Evolutionary conservation across 2,113 vertebrate genomes (phyloP).

Genomic region (Alligator sinensis): DNA sequence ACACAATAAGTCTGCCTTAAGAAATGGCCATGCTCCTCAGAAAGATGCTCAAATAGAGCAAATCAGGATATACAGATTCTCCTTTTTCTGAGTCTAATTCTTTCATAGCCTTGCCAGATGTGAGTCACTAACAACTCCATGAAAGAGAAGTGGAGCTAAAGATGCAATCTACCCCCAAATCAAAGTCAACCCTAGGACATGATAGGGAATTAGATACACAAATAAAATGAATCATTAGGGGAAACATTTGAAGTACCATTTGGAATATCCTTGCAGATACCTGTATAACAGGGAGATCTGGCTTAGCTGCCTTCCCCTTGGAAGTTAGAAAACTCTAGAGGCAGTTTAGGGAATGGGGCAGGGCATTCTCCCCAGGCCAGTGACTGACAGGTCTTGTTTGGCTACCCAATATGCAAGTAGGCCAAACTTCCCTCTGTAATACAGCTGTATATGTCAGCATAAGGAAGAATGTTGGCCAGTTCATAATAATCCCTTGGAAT

Average conservation of each 20-base stretch:
- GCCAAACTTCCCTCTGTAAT: not conserved
- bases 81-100: not conserved
- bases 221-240: not conserved
- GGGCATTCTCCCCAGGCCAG: not conserved
- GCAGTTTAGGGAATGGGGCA: not conserved
- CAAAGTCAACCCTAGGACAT: not conserved
- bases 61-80: not conserved
- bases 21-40: no score
- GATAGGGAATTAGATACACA: not conserved
- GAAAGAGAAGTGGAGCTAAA: not conserved
- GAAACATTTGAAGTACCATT: rapidly evolving
- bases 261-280: not conserved
- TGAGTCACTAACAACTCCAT: not conserved
- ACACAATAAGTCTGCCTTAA: no score
- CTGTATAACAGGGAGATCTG: not conserved
- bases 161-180: not conserved
- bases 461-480: not conserved
- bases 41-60: no score
- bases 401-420: not conserved
- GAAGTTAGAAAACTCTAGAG: not conserved
- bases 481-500: not conserved
- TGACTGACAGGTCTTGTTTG: not conserved
- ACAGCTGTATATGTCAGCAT: not conserved
- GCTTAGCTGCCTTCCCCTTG: not conserved
- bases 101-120: not conserved